Evolutionary conservation across 2,797 vertebrate species (phyloP).

Genomic region (Gymnocypris eckloni): DNA sequence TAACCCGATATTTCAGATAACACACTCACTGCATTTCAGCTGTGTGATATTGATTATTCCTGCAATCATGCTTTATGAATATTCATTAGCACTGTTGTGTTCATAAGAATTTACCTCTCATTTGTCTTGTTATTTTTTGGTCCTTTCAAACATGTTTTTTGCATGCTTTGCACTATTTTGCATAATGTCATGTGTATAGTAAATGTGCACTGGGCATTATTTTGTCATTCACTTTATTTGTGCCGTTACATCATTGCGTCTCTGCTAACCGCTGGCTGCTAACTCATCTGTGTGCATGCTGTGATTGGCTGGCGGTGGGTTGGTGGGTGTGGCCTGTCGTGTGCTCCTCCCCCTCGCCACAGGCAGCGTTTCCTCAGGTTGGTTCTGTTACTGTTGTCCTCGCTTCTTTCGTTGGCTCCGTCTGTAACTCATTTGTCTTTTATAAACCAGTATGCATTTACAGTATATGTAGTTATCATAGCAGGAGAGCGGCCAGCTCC

Average conservation of each 20-base stretch:
- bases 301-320: conserved; percentile 70
- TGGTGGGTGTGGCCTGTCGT: conserved; percentile 62
- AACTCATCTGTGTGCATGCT: conserved; percentile 57
- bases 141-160: neutral
- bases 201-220: conserved; percentile 31
- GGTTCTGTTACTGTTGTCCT: conserved; percentile 63
- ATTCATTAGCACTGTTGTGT: neutral
- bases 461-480: neutral
- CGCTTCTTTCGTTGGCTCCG: conserved; percentile 14
- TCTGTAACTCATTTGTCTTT: neutral
- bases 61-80: neutral
- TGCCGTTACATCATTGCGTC: conserved; percentile 22
- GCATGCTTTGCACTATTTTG: neutral
- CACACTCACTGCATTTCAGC: neutral
- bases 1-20: neutral
- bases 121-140: neutral
- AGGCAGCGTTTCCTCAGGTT: conserved; percentile 85
- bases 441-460: no score
- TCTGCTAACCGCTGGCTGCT: conserved; percentile 48
- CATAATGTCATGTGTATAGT: conserved; percentile 2
- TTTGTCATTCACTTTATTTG: conserved; percentile 38
- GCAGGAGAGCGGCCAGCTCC: neutral
- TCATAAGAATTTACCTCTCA: neutral
- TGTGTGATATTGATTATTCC: neutral
- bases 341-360: conserved; percentile 70